Percentiles rank a stretch among this genome's conserved stretches.
Evolutionary conservation across 2,888 invertebrate species (phyloP).

Genomic region (Beris chalybata): DNA sequence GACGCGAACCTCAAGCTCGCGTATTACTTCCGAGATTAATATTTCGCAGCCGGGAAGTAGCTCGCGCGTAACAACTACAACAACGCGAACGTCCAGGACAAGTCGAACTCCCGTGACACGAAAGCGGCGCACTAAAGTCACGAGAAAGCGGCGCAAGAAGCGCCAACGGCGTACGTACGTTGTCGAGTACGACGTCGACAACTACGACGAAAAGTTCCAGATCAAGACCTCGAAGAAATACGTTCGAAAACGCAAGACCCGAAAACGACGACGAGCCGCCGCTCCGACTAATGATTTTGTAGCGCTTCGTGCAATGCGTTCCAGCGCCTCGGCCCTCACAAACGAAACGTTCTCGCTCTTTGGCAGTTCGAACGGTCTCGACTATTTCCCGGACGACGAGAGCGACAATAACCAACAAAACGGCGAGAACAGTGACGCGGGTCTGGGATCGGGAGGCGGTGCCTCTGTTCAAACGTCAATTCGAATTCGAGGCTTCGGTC

Average conservation of each 20-base stretch:
- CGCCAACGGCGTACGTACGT: constrained; percentile 64
- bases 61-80: constrained; percentile 40
- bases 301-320: constrained; percentile 48
- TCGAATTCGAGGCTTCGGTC: constrained; percentile 41
- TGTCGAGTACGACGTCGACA: constrained; percentile 67
- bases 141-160: constrained; percentile 47
- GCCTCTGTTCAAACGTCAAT: constrained; percentile 55
- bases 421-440: constrained; percentile 44
- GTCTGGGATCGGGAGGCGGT: constrained; percentile 50
- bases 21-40: constrained; percentile 45
- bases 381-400: constrained; percentile 66
- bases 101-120: not conserved
- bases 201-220: constrained; percentile 64
- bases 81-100: constrained; percentile 8
- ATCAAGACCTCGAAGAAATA: constrained; percentile 59
- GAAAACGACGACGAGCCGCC: constrained; percentile 41
- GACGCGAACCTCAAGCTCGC: constrained; percentile 43
- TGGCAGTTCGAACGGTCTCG: constrained; percentile 68
- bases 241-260: constrained; percentile 53
- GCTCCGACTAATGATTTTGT: constrained; percentile 40
- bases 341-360: constrained; percentile 64
- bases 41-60: constrained; percentile 4
- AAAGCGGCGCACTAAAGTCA: constrained; percentile 30
- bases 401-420: constrained; percentile 47
- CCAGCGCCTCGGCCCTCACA: constrained; percentile 45